A percentile compares a stretch with the other conserved stretches of the same genome.
Conservation (phyloP, 2,888 invertebrate genomes). For the Tolmerus cingulatus region DNA sequence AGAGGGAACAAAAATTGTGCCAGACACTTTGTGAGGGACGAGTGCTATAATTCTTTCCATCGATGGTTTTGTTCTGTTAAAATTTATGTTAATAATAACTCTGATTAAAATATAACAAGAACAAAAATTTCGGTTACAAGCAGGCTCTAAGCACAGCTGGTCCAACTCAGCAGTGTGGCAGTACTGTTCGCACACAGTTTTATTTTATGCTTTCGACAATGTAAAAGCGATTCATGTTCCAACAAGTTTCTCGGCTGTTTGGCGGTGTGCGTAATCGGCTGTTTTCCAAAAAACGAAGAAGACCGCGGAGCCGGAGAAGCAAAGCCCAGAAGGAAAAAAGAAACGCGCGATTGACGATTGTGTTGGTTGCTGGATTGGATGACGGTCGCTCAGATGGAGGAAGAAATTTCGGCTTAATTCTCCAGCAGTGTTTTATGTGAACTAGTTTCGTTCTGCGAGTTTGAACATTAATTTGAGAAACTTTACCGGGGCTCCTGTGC, state of each 20-base stretch:
- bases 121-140: no score
- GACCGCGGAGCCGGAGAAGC: neutral
- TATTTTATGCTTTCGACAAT: neutral
- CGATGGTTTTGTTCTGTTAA: no score
- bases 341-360: neutral
- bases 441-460: neutral
- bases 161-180: neutral
- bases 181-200: neutral
- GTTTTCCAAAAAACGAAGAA: neutral
- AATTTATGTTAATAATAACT: no score
- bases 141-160: neutral
- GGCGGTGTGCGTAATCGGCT: neutral
- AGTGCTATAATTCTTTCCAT: no score
- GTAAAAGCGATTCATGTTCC: neutral
- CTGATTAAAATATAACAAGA: no score
- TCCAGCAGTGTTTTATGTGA: conserved; percentile 6
- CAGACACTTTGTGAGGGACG: no score
- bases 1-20: no score
- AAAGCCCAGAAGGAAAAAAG: neutral
- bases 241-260: neutral
- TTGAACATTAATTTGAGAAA: neutral
- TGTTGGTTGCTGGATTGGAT: neutral
- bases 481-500: neutral
- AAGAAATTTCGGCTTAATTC: conserved; percentile 22
- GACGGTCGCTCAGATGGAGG: conserved; percentile 33